phyloP scores from a whole-genome alignment of 1,140 invertebrate genomes.

The Druon quercuslanigerum region DNA sequence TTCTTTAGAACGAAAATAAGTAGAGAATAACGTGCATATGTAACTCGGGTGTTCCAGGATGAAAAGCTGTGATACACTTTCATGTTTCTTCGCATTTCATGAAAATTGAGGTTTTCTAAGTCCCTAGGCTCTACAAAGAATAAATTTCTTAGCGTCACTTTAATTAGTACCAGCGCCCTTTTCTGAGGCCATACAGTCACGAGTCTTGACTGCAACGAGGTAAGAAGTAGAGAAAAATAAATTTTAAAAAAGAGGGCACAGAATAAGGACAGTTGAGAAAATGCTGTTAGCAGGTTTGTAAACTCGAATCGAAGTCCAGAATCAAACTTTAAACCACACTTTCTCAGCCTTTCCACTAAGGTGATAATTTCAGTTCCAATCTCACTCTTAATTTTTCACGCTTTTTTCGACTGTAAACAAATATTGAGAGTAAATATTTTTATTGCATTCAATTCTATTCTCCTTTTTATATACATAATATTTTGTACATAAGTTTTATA shows the following conservation, averaged over 20 bases:
- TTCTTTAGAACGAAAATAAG: too few species aligned
- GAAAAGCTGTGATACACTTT: slow-evolving; percentile 9
- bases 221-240: slow-evolving; percentile 8
- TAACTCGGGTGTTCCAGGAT: neutral
- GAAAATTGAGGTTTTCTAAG: slow-evolving; percentile 23
- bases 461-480: neutral
- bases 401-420: too few species aligned
- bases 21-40: too few species aligned
- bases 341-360: neutral
- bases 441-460: neutral
- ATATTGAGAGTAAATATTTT: neutral
- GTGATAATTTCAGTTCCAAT: neutral
- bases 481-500: too few species aligned
- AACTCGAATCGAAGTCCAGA: neutral
- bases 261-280: neutral
- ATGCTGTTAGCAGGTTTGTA: neutral
- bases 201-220: slow-evolving; percentile 25
- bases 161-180: slow-evolving; percentile 1
- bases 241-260: neutral
- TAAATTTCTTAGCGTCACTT: neutral
- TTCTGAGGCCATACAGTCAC: slow-evolving; percentile 9
- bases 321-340: neutral
- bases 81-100: slow-evolving; percentile 5
- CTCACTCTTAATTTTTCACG: neutral
- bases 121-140: neutral